Percentiles rank a stretch among this genome's conserved stretches.
These are phyloP conservation scores for Chionodraco myersi DNA, from an alignment of 2,113 vertebrate species.

Conservation along the genomic window DNA sequence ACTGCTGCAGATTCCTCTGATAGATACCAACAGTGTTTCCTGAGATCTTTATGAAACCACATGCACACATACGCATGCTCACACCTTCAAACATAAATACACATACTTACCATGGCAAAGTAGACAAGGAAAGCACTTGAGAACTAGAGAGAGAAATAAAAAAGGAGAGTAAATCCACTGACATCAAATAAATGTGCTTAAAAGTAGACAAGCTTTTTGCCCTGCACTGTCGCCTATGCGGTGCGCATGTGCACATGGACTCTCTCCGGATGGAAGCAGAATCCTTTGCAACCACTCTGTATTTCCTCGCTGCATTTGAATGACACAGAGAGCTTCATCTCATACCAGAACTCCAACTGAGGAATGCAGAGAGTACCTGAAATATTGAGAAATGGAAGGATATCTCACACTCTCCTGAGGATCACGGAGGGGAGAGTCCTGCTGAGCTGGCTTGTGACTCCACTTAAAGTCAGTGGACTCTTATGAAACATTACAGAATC, in stretches of 20 bases:
- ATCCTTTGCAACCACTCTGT: slow-evolving; percentile 64
- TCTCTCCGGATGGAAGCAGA: slow-evolving; percentile 73
- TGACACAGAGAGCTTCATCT: slow-evolving; percentile 58
- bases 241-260: slow-evolving; percentile 59
- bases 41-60: slow-evolving; percentile 69
- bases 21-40: slow-evolving; percentile 71
- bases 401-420: slow-evolving; percentile 48
- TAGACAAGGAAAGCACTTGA: slow-evolving; percentile 64
- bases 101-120: slow-evolving; percentile 41
- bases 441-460: slow-evolving; percentile 52
- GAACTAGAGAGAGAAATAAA: slow-evolving; percentile 41
- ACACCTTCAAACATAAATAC: slow-evolving; percentile 62
- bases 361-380: slow-evolving; percentile 53
- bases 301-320: slow-evolving; percentile 64
- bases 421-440: slow-evolving; percentile 52
- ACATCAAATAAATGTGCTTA: slow-evolving; percentile 57
- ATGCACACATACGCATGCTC: slow-evolving; percentile 64
- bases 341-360: slow-evolving; percentile 51
- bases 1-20: slow-evolving; percentile 75
- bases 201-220: slow-evolving; percentile 68
- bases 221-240: slow-evolving; percentile 53
- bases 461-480: slow-evolving; percentile 56
- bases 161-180: slow-evolving; percentile 33
- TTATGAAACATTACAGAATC: slow-evolving; percentile 65
- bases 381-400: slow-evolving; percentile 48